A percentile compares a stretch with the other conserved stretches of the same genome.
Conservation (phyloP, 1,140 invertebrate species). For the Ceratina australensis region DNA sequence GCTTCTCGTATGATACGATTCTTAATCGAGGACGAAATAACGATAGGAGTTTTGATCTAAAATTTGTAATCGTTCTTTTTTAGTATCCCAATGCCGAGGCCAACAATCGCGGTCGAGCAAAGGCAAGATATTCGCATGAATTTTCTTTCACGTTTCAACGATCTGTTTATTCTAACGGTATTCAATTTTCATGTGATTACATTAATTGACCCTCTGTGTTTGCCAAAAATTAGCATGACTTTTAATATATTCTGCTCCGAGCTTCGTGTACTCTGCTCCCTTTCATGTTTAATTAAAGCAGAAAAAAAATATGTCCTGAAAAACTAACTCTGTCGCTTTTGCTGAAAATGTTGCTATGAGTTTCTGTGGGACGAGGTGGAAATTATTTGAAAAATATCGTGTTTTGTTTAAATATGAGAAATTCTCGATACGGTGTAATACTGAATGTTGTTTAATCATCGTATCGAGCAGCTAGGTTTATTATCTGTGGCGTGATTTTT, state of each 20-base stretch:
- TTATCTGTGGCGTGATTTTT: not conserved
- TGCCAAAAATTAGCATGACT: not conserved
- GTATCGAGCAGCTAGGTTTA: too few relatives aligned
- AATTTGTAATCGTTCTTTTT: not conserved
- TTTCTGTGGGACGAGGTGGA: not conserved
- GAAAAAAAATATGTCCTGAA: not conserved
- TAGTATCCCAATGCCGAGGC: slow-evolving; percentile 3
- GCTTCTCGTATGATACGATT: too few relatives aligned
- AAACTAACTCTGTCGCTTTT: not conserved
- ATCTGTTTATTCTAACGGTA: not conserved
- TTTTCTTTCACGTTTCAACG: not conserved
- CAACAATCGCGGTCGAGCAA: slow-evolving; percentile 21
- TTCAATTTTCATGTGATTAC: not conserved
- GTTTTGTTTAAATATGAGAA: not conserved
- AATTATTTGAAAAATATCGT: slow-evolving; percentile 1
- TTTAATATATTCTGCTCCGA: not conserved
- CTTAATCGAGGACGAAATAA: too few relatives aligned
- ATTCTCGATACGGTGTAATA: too few relatives aligned
- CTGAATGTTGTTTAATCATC: too few relatives aligned
- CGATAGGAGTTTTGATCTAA: not conserved
- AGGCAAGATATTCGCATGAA: slow-evolving; percentile 39
- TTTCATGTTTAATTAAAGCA: slow-evolving; percentile 18
- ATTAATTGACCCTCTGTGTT: not conserved
- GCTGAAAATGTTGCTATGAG: not conserved
- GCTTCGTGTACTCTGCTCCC: not conserved